Conservation (phyloP, 2,888 invertebrate species). For the Anaspis maculata region DNA sequence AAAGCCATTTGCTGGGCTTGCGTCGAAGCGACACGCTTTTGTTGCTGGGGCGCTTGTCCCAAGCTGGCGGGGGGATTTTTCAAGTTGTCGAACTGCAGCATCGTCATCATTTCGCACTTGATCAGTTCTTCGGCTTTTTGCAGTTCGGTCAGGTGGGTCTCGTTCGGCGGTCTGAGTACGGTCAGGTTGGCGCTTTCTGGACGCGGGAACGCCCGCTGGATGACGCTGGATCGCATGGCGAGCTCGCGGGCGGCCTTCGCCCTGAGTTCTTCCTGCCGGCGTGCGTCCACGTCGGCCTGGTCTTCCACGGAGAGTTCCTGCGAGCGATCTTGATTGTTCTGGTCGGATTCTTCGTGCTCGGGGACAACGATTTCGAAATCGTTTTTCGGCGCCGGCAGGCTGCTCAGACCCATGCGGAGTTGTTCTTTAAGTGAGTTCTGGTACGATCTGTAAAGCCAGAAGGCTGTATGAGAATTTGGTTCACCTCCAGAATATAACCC, state of each 20-base stretch:
- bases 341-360: constrained; percentile 59
- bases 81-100: constrained; percentile 85
- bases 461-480: too few relatives aligned
- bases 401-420: constrained; percentile 67
- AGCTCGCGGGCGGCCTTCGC: constrained; percentile 62
- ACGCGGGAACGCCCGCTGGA: constrained; percentile 77
- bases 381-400: constrained; percentile 85
- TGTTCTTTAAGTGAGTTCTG: constrained; percentile 66
- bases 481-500: too few relatives aligned
- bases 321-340: constrained; percentile 18
- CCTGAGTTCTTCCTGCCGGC: constrained; percentile 58
- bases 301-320: constrained; percentile 54
- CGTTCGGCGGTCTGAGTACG: constrained; percentile 68
- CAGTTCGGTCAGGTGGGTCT: constrained; percentile 72
- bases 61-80: constrained; percentile 54
- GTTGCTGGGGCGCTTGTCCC: not conserved
- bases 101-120: constrained; percentile 92
- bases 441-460: too few relatives aligned
- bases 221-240: constrained; percentile 72
- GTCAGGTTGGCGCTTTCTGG: constrained; percentile 79
- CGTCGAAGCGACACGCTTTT: constrained; percentile 23
- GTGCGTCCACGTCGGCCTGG: constrained; percentile 77
- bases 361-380: constrained; percentile 99
- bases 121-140: constrained; percentile 95
- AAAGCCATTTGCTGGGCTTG: constrained; percentile 70